These are phyloP conservation scores for Oceanites oceanicus DNA, from an alignment of 2,113 vertebrate species.

Conservation along the genomic window DNA sequence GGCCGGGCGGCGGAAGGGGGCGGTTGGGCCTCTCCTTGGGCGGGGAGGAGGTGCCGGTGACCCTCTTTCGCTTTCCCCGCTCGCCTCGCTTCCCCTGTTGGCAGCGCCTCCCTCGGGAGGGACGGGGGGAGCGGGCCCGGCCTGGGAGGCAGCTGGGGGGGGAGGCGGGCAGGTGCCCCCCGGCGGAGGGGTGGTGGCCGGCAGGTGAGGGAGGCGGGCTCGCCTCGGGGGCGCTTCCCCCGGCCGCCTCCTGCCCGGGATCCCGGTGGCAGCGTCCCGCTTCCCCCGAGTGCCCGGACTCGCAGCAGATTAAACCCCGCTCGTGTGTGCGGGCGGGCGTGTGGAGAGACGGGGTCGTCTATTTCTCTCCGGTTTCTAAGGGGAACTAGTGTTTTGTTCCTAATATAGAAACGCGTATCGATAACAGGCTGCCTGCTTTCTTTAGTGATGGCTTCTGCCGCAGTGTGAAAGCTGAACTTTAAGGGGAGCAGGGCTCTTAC, in stretches of 20 bases:
- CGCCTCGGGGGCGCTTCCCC: background rate
- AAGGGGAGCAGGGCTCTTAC: background rate
- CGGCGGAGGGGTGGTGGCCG: background rate
- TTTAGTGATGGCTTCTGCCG: background rate
- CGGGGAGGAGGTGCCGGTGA: background rate
- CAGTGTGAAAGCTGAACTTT: slow-evolving; percentile 5
- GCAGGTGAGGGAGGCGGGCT: background rate
- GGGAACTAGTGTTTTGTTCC: background rate
- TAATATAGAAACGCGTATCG: background rate
- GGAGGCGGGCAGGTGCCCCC: background rate
- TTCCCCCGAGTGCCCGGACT: background rate
- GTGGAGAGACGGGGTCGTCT: background rate
- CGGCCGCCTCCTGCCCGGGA: background rate
- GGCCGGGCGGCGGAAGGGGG: background rate
- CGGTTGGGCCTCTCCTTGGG: background rate
- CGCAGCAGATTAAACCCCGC: background rate
- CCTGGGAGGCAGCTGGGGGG: background rate
- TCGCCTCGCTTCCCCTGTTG: background rate
- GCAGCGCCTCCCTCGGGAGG: background rate
- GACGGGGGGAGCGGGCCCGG: background rate
- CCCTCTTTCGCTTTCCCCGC: background rate
- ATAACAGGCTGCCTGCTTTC: background rate
- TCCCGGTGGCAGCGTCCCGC: slow-evolving; percentile 27
- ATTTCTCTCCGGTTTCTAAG: background rate
- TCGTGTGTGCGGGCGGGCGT: background rate